These are phyloP conservation scores for Mionectes olivaceus DNA, from an alignment of 2,797 vertebrate species.

Conservation along the genomic window DNA sequence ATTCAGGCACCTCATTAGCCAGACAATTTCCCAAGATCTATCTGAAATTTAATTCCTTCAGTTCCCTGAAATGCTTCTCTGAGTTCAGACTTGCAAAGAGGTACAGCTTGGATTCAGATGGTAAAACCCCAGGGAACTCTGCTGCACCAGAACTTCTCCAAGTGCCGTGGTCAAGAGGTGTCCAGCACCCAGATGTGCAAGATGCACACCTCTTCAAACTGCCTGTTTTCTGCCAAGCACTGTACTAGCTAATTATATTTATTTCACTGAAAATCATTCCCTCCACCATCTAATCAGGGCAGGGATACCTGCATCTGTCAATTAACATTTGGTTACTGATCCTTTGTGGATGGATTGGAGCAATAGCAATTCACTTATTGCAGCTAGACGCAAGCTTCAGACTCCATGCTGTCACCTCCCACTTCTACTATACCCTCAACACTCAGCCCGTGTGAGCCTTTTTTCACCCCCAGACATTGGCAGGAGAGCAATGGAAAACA, in stretches of 20 bases:
- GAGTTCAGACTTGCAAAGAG: background rate
- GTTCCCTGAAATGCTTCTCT: background rate
- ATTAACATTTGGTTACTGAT: background rate
- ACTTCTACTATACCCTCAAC: background rate
- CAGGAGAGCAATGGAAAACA: conserved; percentile 59
- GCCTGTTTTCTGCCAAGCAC: background rate
- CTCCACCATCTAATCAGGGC: background rate
- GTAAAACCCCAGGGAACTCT: background rate
- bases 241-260: background rate
- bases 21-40: background rate
- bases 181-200: background rate
- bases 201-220: background rate
- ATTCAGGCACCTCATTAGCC: background rate
- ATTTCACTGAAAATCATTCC: background rate
- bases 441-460: conserved; percentile 3
- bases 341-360: background rate
- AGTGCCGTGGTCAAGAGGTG: background rate
- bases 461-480: conserved; percentile 54
- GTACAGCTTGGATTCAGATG: background rate
- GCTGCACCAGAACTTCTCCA: background rate
- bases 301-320: background rate
- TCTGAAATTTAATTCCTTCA: background rate
- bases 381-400: background rate
- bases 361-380: background rate
- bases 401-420: background rate